These are phyloP conservation scores for Cyprinodon variegatus DNA, from an alignment of 2,113 vertebrate species.

Conservation along the genomic window DNA sequence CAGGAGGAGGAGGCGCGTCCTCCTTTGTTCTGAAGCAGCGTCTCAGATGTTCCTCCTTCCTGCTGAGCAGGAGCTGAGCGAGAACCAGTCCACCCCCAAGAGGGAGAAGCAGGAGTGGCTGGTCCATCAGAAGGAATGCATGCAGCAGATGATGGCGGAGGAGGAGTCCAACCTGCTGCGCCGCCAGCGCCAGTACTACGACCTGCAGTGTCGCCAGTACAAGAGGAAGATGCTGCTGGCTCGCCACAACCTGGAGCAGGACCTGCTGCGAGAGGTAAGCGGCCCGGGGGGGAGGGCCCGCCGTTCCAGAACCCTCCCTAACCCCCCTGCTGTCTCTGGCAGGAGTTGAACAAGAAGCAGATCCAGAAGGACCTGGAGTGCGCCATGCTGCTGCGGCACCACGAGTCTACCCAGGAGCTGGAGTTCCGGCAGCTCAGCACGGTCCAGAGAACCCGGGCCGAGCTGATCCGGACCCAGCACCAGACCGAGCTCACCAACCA, in stretches of 20 bases:
- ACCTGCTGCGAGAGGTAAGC: slow-evolving; percentile 88
- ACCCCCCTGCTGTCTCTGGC: not conserved
- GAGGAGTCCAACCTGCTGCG: slow-evolving; percentile 88
- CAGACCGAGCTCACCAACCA: slow-evolving; percentile 92
- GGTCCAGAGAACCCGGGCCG: slow-evolving; percentile 86
- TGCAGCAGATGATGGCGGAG: slow-evolving; percentile 91
- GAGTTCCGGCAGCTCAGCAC: slow-evolving; percentile 87
- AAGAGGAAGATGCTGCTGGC: slow-evolving; percentile 92
- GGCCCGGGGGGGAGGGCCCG: too few relatives aligned
- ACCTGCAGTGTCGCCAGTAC: slow-evolving; percentile 90
- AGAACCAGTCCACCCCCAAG: slow-evolving; percentile 91
- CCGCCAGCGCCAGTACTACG: slow-evolving; percentile 89
- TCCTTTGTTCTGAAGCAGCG: not conserved
- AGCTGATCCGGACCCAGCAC: slow-evolving; percentile 91
- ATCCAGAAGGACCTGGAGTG: slow-evolving; percentile 92
- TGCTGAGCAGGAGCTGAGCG: slow-evolving; percentile 83
- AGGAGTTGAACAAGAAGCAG: slow-evolving; percentile 95
- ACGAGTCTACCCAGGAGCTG: slow-evolving; percentile 90
- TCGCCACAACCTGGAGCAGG: slow-evolving; percentile 90
- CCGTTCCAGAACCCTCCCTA: too few relatives aligned
- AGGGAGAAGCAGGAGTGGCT: slow-evolving; percentile 93
- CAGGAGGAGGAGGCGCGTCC: not conserved
- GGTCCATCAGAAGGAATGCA: slow-evolving; percentile 89
- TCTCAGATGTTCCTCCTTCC: not conserved
- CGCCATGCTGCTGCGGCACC: slow-evolving; percentile 88